Evolutionary conservation across 2,888 invertebrate genomes (phyloP), one percentile per base, ranked within the genome.

Genomic region (Cylloceria caligata): DNA sequence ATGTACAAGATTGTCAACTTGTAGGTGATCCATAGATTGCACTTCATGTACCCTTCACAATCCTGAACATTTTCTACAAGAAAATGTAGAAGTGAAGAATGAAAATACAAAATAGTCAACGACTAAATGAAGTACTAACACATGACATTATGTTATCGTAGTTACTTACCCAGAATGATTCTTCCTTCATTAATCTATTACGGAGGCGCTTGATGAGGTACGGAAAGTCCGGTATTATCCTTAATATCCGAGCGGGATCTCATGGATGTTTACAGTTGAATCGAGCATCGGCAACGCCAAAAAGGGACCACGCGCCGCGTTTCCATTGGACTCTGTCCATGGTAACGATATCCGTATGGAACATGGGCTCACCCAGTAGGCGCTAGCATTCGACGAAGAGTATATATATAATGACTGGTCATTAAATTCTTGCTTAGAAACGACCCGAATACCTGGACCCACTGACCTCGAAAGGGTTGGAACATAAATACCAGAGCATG

Each of bases 321-420:
- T 88, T 88, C 86, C 88, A 88, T 27, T 76, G 72, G 3, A 85
- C 87, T 7, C 86, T 87, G 71, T 88, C 88, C n/a, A 80, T 83
- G 1, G 68, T 79, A 6, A 88, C 81, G 7, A 68, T 83, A 77
- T 87, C 84, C 0, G 87, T 84, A 67, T 52, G 45, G 42, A 87
- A 85, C 3, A 85, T 85, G 57, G 71, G 34, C 36, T 85, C 80
- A 73, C 84, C 83, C 39, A 87, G 16, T 21, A 86, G 77, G 3
- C 85, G 68, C 11, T 86, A 83, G 30, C 83, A 83, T 42, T 88
- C 87, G 11, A 86, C 39, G 49, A 88, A 27, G 24, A 89, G 52
- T 34, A 87, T 80, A 34, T 86, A 82, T 16, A 88, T 79, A 34
- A 86, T 80, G 79, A 34, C 87, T 83, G 7, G 80, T 71, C 3